These are phyloP conservation scores for Neria commutata DNA, from an alignment of 2,888 invertebrate genomes.

Conservation along the genomic window DNA sequence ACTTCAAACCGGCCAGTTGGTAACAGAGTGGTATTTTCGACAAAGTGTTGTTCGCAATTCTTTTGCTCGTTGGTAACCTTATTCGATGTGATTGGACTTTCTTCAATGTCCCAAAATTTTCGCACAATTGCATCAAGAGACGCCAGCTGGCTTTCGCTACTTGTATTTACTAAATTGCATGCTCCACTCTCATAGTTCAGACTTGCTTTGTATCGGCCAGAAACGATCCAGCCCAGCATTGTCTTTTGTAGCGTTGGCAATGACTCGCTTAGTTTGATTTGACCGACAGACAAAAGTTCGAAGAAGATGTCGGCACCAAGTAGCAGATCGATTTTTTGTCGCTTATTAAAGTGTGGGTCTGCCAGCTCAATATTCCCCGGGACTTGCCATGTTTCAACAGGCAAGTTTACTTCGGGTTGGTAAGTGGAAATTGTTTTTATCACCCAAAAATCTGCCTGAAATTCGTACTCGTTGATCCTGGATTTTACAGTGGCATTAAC, in stretches of 20 bases:
- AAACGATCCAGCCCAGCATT: background rate
- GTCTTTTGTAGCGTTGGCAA: background rate
- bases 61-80: conserved; percentile 8
- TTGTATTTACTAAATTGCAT: background rate
- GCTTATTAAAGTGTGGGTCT: background rate
- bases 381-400: background rate
- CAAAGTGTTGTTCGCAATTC: conserved; percentile 11
- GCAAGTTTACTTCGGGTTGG: background rate
- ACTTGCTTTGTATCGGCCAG: background rate
- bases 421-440: background rate
- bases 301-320: background rate
- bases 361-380: background rate
- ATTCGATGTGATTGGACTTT: background rate
- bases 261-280: background rate
- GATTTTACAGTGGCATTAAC: background rate
- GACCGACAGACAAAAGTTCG: background rate
- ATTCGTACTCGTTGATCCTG: background rate
- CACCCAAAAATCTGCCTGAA: conserved; percentile 1
- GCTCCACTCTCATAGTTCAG: background rate
- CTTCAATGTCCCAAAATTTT: conserved; percentile 15
- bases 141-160: background rate
- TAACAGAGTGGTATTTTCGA: conserved; percentile 4
- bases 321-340: conserved; percentile 1
- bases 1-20: conserved; percentile 1
- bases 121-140: conserved; percentile 9